These are phyloP conservation scores for Heterodera carotae DNA, from an alignment of 1,140 invertebrate genomes.

Conservation along the genomic window DNA sequence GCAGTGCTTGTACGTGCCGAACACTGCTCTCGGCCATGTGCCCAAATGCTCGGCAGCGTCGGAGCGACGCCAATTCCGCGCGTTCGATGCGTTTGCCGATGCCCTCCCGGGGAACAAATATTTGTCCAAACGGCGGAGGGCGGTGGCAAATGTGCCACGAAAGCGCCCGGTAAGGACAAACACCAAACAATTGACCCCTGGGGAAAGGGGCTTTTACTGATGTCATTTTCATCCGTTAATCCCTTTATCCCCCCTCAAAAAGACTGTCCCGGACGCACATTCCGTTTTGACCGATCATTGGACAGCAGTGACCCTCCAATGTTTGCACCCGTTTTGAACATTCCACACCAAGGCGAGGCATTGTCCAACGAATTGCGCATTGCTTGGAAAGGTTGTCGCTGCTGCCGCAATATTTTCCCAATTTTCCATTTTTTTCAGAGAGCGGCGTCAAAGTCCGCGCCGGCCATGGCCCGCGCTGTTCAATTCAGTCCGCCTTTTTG, in stretches of 20 bases:
- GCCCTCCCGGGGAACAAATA: constrained; percentile 20
- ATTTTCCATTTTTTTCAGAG: constrained; percentile 30
- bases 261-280: constrained; percentile 19
- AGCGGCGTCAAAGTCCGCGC: constrained; percentile 41
- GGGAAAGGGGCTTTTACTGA: no score
- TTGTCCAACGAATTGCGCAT: constrained; percentile 19
- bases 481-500: constrained; percentile 22
- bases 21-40: constrained; percentile 16
- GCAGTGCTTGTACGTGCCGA: constrained; percentile 8
- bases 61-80: neutral
- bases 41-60: constrained; percentile 12
- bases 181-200: no score
- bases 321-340: constrained; percentile 10
- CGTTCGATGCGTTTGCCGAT: constrained; percentile 25
- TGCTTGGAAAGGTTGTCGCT: constrained; percentile 27
- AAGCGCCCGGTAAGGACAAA: constrained; percentile 10
- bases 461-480: constrained; percentile 39
- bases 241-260: neutral
- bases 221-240: neutral
- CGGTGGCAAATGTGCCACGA: constrained; percentile 20
- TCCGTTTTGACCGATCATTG: constrained; percentile 5
- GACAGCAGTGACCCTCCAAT: neutral
- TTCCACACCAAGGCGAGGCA: constrained; percentile 8
- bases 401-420: neutral
- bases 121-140: constrained; percentile 31